Base-by-base conservation (phyloP, 2,113 vertebrate species). In the Larimichthys polyactis region DNA sequence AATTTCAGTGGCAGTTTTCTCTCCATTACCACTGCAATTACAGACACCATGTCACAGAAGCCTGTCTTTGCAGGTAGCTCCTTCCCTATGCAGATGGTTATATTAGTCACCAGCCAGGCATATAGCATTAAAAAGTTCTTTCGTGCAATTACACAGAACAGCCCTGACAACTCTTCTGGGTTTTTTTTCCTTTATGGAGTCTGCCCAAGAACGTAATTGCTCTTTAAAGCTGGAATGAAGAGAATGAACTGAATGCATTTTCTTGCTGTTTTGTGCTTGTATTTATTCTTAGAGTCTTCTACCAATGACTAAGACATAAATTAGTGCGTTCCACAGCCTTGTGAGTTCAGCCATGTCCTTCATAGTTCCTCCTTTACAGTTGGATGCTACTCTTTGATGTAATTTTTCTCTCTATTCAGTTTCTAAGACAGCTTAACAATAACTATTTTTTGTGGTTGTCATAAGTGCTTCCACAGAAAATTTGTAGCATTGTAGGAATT, bases 11-110 rank as follows among this genome's bases (percentile, higher is more conserved):
- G 46, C 51, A 66, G 14, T 60, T 76, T 76, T 72, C 52, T 36
- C 51, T 74, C 67, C 71, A 79, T 71, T 74, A 76, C 17, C 15
- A 19, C 32, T n/a, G 54, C 75, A 74, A 68, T 64, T 75, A 81
- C 52, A 72, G 17, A 64, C 58, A 19, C 27, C 22, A n/a, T 49
- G 55, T 51, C 32, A 63, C 52, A 74, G 67, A 54, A 49, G 44
- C 16, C 49, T 49, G 51, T 16, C 57, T 55, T 36, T 40, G 51
- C 24, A 59, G 29, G 55, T 11, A 36, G 49, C 48, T 55, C 11
- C 17, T 49, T 51, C 15, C 44, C n/a, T n/a, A 57, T 11, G 49
- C 16, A n/a, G 22, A 65, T n/a, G 24, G 20, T 62, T 46, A n/a
- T 16, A 67, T 76, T 67, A 66, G 69, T 57, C 67, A 69, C 48